Evolutionary conservation across 2,888 invertebrate species (phyloP), one percentile per base, ranked within the genome.

Genomic region (Agrotis exclamationis): DNA sequence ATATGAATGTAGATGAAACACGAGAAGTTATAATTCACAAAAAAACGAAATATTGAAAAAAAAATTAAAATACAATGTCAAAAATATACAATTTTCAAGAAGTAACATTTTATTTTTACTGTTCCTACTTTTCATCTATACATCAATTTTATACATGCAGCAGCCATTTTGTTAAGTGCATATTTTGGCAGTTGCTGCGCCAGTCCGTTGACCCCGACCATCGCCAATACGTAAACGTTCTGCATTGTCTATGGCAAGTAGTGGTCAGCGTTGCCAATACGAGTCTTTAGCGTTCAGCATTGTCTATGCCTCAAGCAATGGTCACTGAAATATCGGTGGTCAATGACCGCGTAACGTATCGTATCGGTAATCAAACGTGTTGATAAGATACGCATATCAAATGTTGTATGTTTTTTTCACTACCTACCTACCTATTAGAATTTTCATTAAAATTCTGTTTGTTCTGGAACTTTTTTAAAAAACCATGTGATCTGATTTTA

Each of bases 301-400:
- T 72, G 83, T 81, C 73, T 84, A 77, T 82, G 76, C 73, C 65
- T 47, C 67, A 68, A 84, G 88, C 88, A 89, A 86, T 89, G 85
- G 81, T 86, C 85, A 81, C 84, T 68, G 68, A 80, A 79, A 79
- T 79, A 85, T 85, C 85, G 79, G 82, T 87, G 86, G 88, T 85
- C 86, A 88, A 84, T 88, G 90, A 90, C 88, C 91, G 16, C 63
- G 57, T 82, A 72, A 82, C 84, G 86, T 85, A 84, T 87, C 86
- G 87, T 88, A 88, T 83, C 87, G 87, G 85, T 86, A 86, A 87
- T 84, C 85, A 70, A 60, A 86, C 74, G 81, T 85, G 86, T 82
- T 81, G 82, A 86, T 85, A 81, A 79, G 76, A 82, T 86, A 88
- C 87, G 74, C 82, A 82, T 63, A 33, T 75, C 9, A 39, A 48